A percentile compares a stretch with the other conserved stretches of the same genome.
Evolutionary conservation across 1,140 invertebrate genomes (phyloP).

Genomic region (Lordiphosa mommai): DNA sequence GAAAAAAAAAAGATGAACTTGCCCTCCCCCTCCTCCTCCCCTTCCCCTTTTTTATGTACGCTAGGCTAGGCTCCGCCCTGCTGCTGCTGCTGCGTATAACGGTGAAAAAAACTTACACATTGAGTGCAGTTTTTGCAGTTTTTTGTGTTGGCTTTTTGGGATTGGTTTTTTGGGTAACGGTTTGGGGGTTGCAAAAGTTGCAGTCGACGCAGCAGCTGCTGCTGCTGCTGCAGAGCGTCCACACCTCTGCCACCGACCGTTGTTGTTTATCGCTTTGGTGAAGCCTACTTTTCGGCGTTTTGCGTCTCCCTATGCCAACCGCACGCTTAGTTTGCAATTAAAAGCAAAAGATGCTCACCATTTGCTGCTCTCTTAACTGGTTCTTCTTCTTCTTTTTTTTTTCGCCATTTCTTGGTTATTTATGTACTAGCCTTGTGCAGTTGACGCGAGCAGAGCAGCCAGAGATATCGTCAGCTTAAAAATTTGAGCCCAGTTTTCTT

Average conservation of each 20-base stretch:
- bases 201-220: conserved; percentile 25
- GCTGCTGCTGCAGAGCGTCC: conserved; percentile 12
- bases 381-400: background rate
- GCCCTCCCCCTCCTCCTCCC: background rate
- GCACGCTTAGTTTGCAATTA: conserved; percentile 77
- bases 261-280: conserved; percentile 66
- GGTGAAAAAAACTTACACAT: conserved; percentile 4
- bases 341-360: conserved; percentile 70
- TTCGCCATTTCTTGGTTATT: conserved; percentile 53
- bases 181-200: conserved; percentile 59
- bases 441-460: conserved; percentile 2
- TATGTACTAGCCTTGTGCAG: conserved; percentile 55
- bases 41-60: conserved; percentile 30
- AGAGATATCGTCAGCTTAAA: conserved; percentile 9
- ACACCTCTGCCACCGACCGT: conserved; percentile 5
- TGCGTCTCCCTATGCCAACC: conserved; percentile 46
- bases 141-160: conserved; percentile 51
- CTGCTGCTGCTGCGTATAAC: conserved; percentile 30
- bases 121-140: conserved; percentile 15
- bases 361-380: conserved; percentile 37
- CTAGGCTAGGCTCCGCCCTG: conserved; percentile 67
- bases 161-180: conserved; percentile 65
- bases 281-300: conserved; percentile 72
- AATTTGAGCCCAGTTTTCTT: conserved; percentile 54
- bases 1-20: conserved; percentile 25